Evolutionary conservation across 2,888 invertebrate genomes (phyloP).

Genomic region (Parnassius mnemosyne): DNA sequence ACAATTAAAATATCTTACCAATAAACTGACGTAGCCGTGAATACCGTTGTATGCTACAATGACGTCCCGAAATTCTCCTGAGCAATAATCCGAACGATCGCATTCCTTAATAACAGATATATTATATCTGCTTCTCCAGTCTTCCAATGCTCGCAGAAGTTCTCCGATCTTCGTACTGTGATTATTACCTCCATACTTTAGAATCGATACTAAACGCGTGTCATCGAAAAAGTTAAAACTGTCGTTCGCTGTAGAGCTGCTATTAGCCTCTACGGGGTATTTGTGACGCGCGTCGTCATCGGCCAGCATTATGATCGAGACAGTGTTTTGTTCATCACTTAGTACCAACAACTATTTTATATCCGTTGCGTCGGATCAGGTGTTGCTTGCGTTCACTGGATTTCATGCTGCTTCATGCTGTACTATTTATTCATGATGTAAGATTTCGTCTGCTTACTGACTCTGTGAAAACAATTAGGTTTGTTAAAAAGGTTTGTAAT

Average conservation of each 20-base stretch:
- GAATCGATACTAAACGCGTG: constrained; percentile 55
- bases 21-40: constrained; percentile 91
- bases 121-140: constrained; percentile 61
- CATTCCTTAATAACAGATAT: constrained; percentile 62
- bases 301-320: constrained; percentile 53
- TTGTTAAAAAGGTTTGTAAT: neutral
- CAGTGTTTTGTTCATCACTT: constrained; percentile 56
- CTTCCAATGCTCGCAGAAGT: constrained; percentile 60
- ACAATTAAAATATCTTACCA: constrained; percentile 76
- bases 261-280: constrained; percentile 29
- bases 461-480: constrained; percentile 3
- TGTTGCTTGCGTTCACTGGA: too few relatives aligned
- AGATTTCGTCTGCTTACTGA: neutral
- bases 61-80: constrained; percentile 80
- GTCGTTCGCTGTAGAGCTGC: constrained; percentile 39
- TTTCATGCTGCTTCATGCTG: too few relatives aligned
- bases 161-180: constrained; percentile 55
- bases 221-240: constrained; percentile 57
- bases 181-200: constrained; percentile 47
- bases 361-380: neutral
- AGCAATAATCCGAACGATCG: constrained; percentile 76
- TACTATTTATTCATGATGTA: neutral
- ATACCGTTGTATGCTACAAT: constrained; percentile 83
- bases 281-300: constrained; percentile 52
- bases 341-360: constrained; percentile 27